phyloP scores from a whole-genome alignment of 2,797 vertebrate genomes.

The Coreius guichenoti region DNA sequence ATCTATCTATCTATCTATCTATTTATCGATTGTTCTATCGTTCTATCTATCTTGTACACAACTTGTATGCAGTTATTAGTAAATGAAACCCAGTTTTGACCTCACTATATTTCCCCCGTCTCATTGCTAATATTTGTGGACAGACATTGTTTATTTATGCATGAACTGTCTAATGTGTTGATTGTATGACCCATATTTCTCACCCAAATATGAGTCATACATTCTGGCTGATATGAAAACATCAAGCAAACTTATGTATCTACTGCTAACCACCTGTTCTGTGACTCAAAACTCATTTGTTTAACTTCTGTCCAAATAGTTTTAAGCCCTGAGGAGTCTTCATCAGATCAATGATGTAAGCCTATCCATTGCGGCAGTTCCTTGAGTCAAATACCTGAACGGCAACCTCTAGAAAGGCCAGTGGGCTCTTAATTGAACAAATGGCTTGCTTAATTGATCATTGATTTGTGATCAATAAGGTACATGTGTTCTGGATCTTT shows the following conservation, averaged over 20 bases:
- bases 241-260: neutral
- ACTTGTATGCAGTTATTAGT: neutral
- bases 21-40: fast-evolving
- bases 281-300: conserved; percentile 48
- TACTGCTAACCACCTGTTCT: neutral
- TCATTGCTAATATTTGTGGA: neutral
- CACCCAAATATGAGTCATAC: neutral
- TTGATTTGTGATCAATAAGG: conserved; percentile 82
- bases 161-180: neutral
- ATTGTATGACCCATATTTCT: conserved; percentile 18
- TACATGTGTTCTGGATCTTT: conserved; percentile 81
- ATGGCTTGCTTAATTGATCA: conserved; percentile 86
- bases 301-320: conserved; percentile 62
- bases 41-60: neutral
- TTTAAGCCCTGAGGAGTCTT: conserved; percentile 70
- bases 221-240: neutral
- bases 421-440: conserved; percentile 78
- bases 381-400: conserved; percentile 77
- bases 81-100: neutral
- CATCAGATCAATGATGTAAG: conserved; percentile 79
- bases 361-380: conserved; percentile 71
- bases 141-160: conserved; percentile 30
- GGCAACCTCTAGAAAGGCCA: conserved; percentile 60
- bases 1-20: neutral
- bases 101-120: neutral